phyloP scores from a whole-genome alignment of 1,140 invertebrate genomes.

The Phthorimaea operculella region DNA sequence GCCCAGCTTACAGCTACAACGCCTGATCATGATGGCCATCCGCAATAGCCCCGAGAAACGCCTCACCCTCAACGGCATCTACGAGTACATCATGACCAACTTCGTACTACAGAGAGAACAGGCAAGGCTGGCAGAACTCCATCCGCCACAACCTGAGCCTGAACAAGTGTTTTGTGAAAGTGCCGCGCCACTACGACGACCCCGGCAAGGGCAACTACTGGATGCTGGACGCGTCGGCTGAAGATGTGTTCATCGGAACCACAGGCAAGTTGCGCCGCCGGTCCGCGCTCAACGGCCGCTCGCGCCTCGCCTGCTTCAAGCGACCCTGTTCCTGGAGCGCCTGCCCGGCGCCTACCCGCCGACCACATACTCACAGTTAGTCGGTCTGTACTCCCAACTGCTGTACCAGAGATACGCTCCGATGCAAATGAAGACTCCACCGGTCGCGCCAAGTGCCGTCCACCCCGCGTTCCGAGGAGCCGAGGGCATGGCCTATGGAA shows the following conservation, averaged over 20 bases:
- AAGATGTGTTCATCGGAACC: conserved; percentile 98
- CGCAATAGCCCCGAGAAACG: conserved; percentile 93
- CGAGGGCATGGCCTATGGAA: conserved; percentile 33
- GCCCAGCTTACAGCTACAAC: conserved; percentile 98
- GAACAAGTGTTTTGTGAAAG: conserved; percentile 99
- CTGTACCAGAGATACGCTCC: conserved; percentile 66
- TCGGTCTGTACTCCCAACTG: conserved; percentile 58
- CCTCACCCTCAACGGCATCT: conserved; percentile 97
- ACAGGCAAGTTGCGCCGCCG: conserved; percentile 93
- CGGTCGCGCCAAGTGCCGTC: conserved; percentile 41
- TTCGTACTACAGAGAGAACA: conserved; percentile 98
- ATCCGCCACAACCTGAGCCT: conserved; percentile 97
- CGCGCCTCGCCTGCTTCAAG: conserved; percentile 88
- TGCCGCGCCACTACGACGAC: conserved; percentile 93
- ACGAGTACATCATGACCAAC: conserved; percentile 99
- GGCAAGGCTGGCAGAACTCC: conserved; percentile 99
- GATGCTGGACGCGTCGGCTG: conserved; percentile 94
- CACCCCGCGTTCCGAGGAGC: conserved; percentile 47
- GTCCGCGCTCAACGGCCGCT: conserved; percentile 86
- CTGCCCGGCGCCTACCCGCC: conserved; percentile 65
- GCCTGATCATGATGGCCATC: conserved; percentile 99
- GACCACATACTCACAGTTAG: conserved; percentile 50
- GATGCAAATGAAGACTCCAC: conserved; percentile 51
- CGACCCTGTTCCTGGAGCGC: conserved; percentile 70
- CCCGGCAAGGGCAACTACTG: conserved; percentile 97